Evolutionary conservation across 2,888 invertebrate species (phyloP), one percentile per base, ranked within the genome.

Genomic region (Blomia tropicalis): DNA sequence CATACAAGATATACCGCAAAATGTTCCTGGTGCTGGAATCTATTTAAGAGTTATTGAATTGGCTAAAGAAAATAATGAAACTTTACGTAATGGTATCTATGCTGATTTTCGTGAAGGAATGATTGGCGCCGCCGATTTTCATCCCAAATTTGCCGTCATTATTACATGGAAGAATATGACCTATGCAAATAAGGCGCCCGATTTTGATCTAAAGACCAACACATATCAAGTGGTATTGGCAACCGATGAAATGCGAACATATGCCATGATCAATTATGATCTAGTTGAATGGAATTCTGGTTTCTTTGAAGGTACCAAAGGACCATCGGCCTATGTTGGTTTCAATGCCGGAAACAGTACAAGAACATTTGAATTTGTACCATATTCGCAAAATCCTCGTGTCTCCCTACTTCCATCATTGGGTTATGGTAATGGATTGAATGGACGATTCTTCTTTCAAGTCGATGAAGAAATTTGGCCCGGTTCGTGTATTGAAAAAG

Each of bases 301-400:
- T 70, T 89, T 87, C 67, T 83, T 83, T 1, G 81, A 80, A 19
- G 91, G 91, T 58, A 86, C 86, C 72, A 88, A 88, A 58, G 90
- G 90, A 71, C 80, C 81, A 1, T 85, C 89, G 0, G 90, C 90
- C 69, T 90, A 79, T 71, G 69, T 89, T 71, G 95, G 95, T 44
- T 95, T 96, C 73, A 96, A 96, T 73, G 95, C 87, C 61, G 96
- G 96, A 59, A 90, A 93, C 71, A 91, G 90, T 22, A 91, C 91
- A 0, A 82, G 83, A 72, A 82, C 84, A 66, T 89, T 83, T 73
- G 87, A 89, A 75, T 91, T 91, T 73, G 80, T 80, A 64, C 91
- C 91, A 0, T 92, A 89, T 75, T 90, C 90, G 58, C 91, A 91
- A 74, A 80, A 81, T 11, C 84, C 86, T 51, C 85, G 88, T 2